Conservation (phyloP, 1,140 invertebrate species). For the Diachasmimorpha longicaudata region DNA sequence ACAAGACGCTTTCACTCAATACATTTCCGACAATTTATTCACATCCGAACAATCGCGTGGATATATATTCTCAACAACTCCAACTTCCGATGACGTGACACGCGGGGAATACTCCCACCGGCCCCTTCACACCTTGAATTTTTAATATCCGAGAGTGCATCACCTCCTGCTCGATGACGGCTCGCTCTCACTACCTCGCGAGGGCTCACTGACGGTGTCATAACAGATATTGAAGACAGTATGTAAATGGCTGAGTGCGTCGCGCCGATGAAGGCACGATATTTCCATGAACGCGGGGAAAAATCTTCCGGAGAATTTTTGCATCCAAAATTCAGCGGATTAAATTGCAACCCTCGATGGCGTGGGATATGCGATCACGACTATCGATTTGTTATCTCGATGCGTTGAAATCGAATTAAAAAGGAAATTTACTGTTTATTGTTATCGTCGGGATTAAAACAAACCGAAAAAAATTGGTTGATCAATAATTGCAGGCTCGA, state of each 20-base stretch:
- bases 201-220: neutral
- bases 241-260: neutral
- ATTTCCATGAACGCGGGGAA: neutral
- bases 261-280: neutral
- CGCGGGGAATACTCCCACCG: neutral
- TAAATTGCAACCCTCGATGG: no score
- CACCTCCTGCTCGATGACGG: conserved; percentile 2
- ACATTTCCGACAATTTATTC: neutral
- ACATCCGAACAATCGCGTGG: neutral
- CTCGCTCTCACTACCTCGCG: neutral
- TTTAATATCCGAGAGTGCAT: conserved; percentile 27
- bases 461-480: no score
- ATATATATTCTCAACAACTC: neutral
- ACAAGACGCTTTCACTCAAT: neutral
- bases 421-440: no score
- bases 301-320: neutral
- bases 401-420: no score
- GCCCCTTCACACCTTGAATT: conserved; percentile 18
- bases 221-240: conserved; percentile 8
- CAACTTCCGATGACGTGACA: neutral
- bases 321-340: no score
- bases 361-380: no score
- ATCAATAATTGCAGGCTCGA: no score
- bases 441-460: no score
- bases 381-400: no score